phyloP scores from a whole-genome alignment of 2,113 vertebrate species.

The Pavo muticus region DNA sequence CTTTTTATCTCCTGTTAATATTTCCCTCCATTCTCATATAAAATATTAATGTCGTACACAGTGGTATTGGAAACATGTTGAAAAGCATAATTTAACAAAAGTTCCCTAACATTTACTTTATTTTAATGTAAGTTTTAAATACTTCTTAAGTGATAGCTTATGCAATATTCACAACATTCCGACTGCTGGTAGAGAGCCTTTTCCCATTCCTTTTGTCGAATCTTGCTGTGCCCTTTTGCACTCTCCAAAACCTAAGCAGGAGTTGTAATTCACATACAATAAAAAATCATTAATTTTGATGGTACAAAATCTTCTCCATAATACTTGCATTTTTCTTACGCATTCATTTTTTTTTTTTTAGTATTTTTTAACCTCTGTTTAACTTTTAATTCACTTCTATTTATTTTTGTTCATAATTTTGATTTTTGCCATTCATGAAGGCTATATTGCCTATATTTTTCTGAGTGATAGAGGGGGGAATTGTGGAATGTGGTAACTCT shows the following conservation, averaged over 20 bases:
- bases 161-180: not conserved
- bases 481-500: not conserved
- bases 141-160: not conserved
- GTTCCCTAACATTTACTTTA: not conserved
- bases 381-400: not conserved
- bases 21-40: not conserved
- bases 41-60: not conserved
- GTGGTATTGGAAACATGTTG: not conserved
- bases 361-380: not conserved
- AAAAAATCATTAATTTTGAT: not conserved
- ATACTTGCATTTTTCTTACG: not conserved
- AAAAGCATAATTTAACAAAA: not conserved
- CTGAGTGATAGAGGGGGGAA: not conserved
- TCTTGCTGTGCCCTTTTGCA: not conserved
- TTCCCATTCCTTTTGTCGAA: not conserved
- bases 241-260: not conserved
- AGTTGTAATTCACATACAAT: not conserved
- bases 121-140: not conserved
- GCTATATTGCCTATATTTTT: not conserved
- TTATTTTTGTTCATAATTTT: not conserved
- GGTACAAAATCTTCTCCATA: not conserved
- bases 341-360: not conserved
- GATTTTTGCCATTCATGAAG: not conserved
- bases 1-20: not conserved
- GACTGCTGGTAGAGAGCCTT: not conserved